Percentiles rank a stretch among this genome's conserved stretches.
Evolutionary conservation across 2,888 invertebrate species (phyloP).

Genomic region (Cynaeus angustus): DNA sequence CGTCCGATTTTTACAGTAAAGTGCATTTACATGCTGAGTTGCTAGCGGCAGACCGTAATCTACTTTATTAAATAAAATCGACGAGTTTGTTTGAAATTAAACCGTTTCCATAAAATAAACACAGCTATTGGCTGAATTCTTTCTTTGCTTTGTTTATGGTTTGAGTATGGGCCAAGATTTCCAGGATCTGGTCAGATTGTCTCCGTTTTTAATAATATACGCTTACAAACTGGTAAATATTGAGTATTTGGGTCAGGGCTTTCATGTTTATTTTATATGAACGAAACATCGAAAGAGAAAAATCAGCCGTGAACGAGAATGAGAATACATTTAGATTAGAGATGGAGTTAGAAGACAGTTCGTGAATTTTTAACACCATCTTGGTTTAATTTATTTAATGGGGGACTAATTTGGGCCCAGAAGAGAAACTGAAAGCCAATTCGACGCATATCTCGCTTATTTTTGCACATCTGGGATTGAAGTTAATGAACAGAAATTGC

Average conservation of each 20-base stretch:
- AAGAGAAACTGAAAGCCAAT: too few species aligned
- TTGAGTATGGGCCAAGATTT: slow-evolving; percentile 46
- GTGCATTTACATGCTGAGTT: slow-evolving; percentile 25
- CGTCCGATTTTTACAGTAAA: slow-evolving; percentile 21
- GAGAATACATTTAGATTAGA: slow-evolving; percentile 12
- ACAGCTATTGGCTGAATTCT: slow-evolving; percentile 29
- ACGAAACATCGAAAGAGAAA: slow-evolving; percentile 20
- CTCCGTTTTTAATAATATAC: slow-evolving; percentile 49
- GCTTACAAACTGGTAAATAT: slow-evolving; percentile 44
- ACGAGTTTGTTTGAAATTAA: slow-evolving; percentile 26
- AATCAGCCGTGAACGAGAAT: slow-evolving; percentile 1
- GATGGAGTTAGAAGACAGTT: background rate
- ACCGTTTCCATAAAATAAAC: slow-evolving; percentile 33
- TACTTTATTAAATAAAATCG: slow-evolving; percentile 20
- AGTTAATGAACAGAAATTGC: too few species aligned
- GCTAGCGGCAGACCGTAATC: background rate
- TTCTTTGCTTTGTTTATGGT: slow-evolving; percentile 46
- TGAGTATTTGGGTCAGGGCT: slow-evolving; percentile 46
- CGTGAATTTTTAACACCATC: slow-evolving; percentile 14
- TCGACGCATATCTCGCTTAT: too few species aligned
- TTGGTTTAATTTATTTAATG: slow-evolving; percentile 32
- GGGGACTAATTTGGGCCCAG: background rate
- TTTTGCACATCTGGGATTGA: too few species aligned
- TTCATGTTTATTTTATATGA: slow-evolving; percentile 45
- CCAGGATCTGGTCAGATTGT: slow-evolving; percentile 46